These are phyloP conservation scores for Drosophila novamexicana DNA, from an alignment of 1,140 invertebrate species.

Conservation along the genomic window DNA sequence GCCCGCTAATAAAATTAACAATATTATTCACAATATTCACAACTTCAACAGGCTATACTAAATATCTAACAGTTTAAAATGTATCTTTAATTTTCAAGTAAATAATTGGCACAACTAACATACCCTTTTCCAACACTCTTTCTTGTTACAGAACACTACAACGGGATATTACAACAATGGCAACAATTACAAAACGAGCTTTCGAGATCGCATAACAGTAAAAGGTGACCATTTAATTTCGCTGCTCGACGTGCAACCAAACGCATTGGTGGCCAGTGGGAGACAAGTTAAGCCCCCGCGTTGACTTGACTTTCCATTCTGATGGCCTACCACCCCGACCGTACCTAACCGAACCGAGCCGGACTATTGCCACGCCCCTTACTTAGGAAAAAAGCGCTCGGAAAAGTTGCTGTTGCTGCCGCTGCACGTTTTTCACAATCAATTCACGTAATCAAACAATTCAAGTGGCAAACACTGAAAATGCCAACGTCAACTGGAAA, in stretches of 20 bases:
- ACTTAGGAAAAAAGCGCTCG: not conserved
- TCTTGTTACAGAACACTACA: too few species aligned
- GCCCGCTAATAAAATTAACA: too few species aligned
- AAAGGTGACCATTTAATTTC: slow-evolving; percentile 71
- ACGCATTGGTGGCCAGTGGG: slow-evolving; percentile 33
- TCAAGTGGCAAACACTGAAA: slow-evolving; percentile 83
- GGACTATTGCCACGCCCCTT: slow-evolving; percentile 9
- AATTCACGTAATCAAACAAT: slow-evolving; percentile 84
- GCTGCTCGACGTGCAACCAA: slow-evolving; percentile 54
- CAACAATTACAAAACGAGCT: slow-evolving; percentile 33
- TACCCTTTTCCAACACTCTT: not conserved
- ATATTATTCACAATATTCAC: too few species aligned
- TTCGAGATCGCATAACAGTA: slow-evolving; percentile 45
- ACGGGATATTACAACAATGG: slow-evolving; percentile 1
- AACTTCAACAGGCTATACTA: too few species aligned
- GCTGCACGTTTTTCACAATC: slow-evolving; percentile 81
- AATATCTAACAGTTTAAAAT: too few species aligned
- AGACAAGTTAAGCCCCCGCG: slow-evolving; percentile 39
- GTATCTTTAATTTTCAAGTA: too few species aligned
- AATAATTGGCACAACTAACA: not conserved
- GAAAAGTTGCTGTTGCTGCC: slow-evolving; percentile 55
- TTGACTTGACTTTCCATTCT: slow-evolving; percentile 46
- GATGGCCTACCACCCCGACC: slow-evolving; percentile 14
- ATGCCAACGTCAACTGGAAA: slow-evolving; percentile 83
- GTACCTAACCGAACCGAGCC: not conserved